These are phyloP conservation scores for Lepidocyrtoides sp. DNA, from an alignment of 2,888 invertebrate species.

Conservation along the genomic window DNA sequence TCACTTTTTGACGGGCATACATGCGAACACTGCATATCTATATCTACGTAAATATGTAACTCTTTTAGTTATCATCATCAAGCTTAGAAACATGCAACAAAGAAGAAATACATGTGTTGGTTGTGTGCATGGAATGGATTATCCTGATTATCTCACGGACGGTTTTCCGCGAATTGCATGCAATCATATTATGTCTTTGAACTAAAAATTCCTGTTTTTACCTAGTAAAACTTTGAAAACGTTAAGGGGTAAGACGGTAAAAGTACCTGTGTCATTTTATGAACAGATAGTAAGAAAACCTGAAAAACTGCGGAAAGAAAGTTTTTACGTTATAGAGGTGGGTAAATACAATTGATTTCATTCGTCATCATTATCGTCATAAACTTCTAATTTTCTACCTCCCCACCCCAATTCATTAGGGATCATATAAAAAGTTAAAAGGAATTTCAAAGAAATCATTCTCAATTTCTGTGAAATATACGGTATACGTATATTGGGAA, in stretches of 20 bases:
- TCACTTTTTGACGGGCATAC: neutral
- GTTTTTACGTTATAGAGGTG: neutral
- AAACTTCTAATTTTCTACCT: neutral
- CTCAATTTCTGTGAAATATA: no score
- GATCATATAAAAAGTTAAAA: no score
- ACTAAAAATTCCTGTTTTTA: neutral
- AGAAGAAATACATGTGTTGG: neutral
- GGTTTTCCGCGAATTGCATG: neutral
- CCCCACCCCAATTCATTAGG: no score
- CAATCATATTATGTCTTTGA: neutral
- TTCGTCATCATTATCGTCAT: neutral
- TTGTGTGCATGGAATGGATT: no score
- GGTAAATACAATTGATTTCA: neutral
- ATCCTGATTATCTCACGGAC: neutral
- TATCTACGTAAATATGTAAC: neutral
- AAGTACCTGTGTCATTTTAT: neutral
- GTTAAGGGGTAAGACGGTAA: neutral
- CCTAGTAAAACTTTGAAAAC: neutral
- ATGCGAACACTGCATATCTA: neutral
- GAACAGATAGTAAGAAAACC: neutral
- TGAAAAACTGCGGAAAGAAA: constrained; percentile 10
- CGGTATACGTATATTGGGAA: no score
- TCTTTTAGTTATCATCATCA: neutral
- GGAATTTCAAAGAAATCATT: no score
- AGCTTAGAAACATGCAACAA: constrained; percentile 5